Evolutionary conservation across 2,113 vertebrate species (phyloP).

Genomic region (Chamaetylas fuelleborni): DNA sequence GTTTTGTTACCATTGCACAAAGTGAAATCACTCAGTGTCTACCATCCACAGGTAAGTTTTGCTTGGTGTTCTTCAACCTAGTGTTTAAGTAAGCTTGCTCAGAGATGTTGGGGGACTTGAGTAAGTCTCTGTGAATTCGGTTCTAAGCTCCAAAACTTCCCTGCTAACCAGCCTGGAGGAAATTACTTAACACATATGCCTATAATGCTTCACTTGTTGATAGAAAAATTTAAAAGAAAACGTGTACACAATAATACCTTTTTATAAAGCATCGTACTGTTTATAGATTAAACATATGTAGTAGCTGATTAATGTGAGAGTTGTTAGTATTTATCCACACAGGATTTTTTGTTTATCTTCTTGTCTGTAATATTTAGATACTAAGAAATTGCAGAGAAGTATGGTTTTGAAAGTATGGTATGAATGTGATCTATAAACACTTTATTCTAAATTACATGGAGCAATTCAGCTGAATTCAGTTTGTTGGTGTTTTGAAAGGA

Average conservation of each 20-base stretch:
- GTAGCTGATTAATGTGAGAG: neutral
- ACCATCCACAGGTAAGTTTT: slow-evolving; percentile 91
- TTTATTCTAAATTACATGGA: neutral
- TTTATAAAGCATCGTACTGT: neutral
- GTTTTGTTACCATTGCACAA: slow-evolving; percentile 98
- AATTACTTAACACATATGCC: neutral
- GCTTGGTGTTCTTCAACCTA: fast-evolving
- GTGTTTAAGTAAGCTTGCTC: neutral
- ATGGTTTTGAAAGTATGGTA: neutral
- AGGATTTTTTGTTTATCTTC: neutral
- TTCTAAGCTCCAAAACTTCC: neutral
- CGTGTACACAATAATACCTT: neutral
- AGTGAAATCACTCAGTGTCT: slow-evolving; percentile 98
- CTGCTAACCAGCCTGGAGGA: neutral
- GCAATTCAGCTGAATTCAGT: neutral
- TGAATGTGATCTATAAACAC: neutral
- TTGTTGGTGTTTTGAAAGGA: neutral
- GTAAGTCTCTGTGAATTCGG: neutral
- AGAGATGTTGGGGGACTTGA: neutral
- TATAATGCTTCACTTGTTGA: neutral
- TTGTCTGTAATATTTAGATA: neutral
- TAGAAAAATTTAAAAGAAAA: neutral
- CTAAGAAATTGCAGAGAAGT: neutral
- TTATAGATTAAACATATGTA: neutral
- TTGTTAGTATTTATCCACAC: neutral